Percentiles rank a stretch among this genome's conserved stretches.
Conservation (phyloP, 1,140 invertebrate species). For the Ectropis grisescens region DNA sequence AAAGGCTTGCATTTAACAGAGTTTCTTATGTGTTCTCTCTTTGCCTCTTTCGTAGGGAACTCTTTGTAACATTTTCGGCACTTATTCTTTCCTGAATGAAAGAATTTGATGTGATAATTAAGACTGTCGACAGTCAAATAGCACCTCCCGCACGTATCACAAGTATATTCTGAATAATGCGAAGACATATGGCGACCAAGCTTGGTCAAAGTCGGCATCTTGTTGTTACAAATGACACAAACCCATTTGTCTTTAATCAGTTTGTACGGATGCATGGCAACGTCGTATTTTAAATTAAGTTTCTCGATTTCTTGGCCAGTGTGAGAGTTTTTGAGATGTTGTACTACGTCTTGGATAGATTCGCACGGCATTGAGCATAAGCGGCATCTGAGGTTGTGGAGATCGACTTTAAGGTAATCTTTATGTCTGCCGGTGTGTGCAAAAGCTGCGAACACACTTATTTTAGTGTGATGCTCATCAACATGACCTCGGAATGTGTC, state of each 20-base stretch:
- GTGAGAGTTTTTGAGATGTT: conserved; percentile 15
- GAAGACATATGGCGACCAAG: neutral
- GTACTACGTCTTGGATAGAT: conserved; percentile 12
- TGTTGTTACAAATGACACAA: neutral
- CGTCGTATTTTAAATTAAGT: conserved; percentile 24
- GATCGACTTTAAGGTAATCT: conserved; percentile 24
- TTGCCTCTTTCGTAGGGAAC: conserved; percentile 24
- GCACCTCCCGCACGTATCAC: neutral
- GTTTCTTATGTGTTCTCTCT: conserved; percentile 22
- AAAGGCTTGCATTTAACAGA: conserved; percentile 15
- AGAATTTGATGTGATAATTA: neutral
- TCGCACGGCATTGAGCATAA: conserved; percentile 13
- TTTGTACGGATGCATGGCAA: conserved; percentile 38
- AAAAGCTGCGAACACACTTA: conserved; percentile 19
- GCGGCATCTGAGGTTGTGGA: conserved; percentile 15
- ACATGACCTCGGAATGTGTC: conserved; percentile 15
- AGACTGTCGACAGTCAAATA: neutral
- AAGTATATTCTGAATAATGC: neutral
- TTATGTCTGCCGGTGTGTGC: conserved; percentile 12
- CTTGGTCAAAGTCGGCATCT: neutral
- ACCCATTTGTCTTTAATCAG: conserved; percentile 34
- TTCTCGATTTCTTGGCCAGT: conserved; percentile 15
- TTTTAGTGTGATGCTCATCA: conserved; percentile 13
- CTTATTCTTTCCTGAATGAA: conserved; percentile 10
- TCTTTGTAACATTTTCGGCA: conserved; percentile 32